A percentile compares a stretch with the other conserved stretches of the same genome.
These are phyloP conservation scores for Paradoxurus hermaphroditus DNA, from an alignment of 2,113 vertebrate genomes.

Conservation along the genomic window DNA sequence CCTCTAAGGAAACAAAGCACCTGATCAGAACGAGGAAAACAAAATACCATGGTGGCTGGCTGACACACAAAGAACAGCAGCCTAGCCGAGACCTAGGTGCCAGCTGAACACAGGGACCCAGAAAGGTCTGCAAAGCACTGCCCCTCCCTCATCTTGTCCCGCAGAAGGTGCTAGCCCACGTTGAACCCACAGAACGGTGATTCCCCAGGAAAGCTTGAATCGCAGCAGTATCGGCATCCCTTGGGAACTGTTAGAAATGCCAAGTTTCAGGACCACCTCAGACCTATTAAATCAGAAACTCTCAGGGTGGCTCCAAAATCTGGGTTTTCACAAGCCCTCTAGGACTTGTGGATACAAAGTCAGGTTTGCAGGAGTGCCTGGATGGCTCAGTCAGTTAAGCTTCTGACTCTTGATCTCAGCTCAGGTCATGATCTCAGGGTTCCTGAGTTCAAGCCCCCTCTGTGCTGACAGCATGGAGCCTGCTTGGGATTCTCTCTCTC, in stretches of 20 bases:
- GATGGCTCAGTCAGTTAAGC: no score
- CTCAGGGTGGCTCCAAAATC: neutral
- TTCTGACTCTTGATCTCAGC: no score
- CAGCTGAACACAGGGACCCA: neutral
- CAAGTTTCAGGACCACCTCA: neutral
- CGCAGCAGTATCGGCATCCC: neutral
- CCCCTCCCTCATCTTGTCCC: no score
- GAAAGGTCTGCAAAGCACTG: neutral
- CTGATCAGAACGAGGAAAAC: neutral
- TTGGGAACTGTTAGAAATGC: neutral
- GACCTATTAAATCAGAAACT: neutral
- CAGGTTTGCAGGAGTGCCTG: neutral
- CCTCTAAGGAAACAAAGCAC: neutral
- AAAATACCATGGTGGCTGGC: neutral
- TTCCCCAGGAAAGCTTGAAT: neutral
- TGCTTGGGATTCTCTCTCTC: no score
- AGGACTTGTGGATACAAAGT: neutral
- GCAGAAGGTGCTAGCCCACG: neutral
- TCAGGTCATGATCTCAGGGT: no score
- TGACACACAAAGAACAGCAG: fast-evolving
- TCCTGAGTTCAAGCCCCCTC: no score
- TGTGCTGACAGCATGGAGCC: no score
- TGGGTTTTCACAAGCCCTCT: neutral
- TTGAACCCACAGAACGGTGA: neutral
- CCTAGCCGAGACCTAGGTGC: no score